Evolutionary conservation across 2,797 vertebrate genomes (phyloP).

Genomic region (Eidolon dupreanum): DNA sequence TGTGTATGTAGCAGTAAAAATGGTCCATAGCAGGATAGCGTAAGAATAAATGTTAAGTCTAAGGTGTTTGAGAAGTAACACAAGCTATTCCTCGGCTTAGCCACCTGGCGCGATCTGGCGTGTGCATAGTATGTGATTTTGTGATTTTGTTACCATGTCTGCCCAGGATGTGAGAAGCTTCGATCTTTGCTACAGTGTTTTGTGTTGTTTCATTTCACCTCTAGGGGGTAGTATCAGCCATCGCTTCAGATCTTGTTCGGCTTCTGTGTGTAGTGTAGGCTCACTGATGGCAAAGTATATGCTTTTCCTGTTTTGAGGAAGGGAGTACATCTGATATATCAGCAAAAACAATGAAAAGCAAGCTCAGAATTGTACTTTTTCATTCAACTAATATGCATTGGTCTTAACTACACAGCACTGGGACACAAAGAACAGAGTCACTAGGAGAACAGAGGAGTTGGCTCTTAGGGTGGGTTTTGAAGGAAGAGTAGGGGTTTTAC

Average conservation of each 20-base stretch:
- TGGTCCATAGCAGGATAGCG: not conserved
- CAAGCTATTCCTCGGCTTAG: not conserved
- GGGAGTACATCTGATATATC: not conserved
- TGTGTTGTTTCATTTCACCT: not conserved
- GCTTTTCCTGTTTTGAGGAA: not conserved
- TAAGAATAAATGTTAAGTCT: not conserved
- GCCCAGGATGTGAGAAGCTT: not conserved
- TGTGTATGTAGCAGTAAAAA: not conserved
- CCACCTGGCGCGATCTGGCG: not conserved
- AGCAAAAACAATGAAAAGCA: not conserved
- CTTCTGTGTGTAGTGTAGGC: not conserved
- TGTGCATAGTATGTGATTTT: not conserved
- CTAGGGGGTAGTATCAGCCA: constrained; percentile 49
- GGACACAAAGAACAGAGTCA: not conserved
- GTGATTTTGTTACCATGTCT: not conserved
- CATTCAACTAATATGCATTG: not conserved
- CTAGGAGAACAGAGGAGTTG: not conserved
- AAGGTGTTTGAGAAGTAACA: not conserved
- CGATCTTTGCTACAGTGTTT: not conserved
- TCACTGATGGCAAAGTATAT: not conserved
- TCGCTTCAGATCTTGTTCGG: not conserved
- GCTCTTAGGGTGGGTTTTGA: not conserved
- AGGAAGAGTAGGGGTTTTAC: not conserved
- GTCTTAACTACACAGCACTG: not conserved
- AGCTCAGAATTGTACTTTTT: not conserved